Percentiles rank a stretch among this genome's conserved stretches.
These are phyloP conservation scores for rat (Rattus norvegicus) DNA, from an alignment of 2,113 vertebrate genomes.

Conservation along the genomic window GRCr8 NC_086038.1:35972501-35973000, in stretches of 20 bases:
- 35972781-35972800: slow-evolving; percentile 26
- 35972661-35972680: neutral
- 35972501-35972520: too few relatives aligned
- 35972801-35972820: slow-evolving; percentile 11
- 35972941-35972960: slow-evolving; percentile 40
- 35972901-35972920: slow-evolving; percentile 57
- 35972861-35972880: neutral
- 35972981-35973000: neutral
- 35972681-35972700: neutral
- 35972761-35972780: slow-evolving; percentile 22
- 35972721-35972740: neutral
- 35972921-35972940: slow-evolving; percentile 45
- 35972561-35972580: too few relatives aligned
- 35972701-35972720: neutral
- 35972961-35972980: slow-evolving; percentile 20
- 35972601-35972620: too few relatives aligned
- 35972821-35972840: neutral
- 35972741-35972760: neutral
- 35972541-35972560: too few relatives aligned
- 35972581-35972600: too few relatives aligned
- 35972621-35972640: neutral
- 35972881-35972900: neutral
- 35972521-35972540: too few relatives aligned
- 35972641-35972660: neutral
- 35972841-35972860: neutral